Evolutionary conservation across 2,113 vertebrate species (phyloP), one percentile per base, ranked within the genome.

Genomic region (Lophura nycthemera): DNA sequence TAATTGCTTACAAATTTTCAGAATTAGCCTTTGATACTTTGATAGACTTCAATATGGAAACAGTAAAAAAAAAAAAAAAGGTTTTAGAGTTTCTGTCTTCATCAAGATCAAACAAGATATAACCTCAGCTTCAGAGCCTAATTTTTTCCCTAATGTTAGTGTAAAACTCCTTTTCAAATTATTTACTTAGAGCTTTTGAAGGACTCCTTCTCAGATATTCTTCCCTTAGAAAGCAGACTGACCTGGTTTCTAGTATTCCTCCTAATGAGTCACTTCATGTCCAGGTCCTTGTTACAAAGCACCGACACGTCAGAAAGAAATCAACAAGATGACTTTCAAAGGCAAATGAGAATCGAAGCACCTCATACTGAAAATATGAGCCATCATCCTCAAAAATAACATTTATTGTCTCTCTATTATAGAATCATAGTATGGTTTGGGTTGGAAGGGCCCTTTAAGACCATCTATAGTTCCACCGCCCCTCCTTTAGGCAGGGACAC

Each of bases 1-100:
- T 78, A 93, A 94, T 78, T 81, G 73, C 92, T 88, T 86, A 88
- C 61, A 92, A 86, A 93, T 69, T 61, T 75, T 83, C 57, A 75
- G 54, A 92, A 92, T 90, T 86, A 92, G 78, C 56, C 56, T 64
- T 64, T 63, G 71, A 73, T 77, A 32, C 27, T 67, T 52, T 69
- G 52, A 88, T 65, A 89, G 74, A 30, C 32, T 85, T 89, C 64
- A 60, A 60, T 76, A 47, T 24, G 47, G 45, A 88, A 93, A 87
- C 14, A 27, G 21, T 52, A 92, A 83, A 13, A 79, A 77, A 91
- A 88, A 45, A 45, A 45, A 45, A 45, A 48, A 48, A 70, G 29
- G 10, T 11, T 83, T 34, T 4, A 66, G 50, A 92, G 24, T 45
- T 71, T 38, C 72, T 74, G 24, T 47, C 83, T 64, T 57, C 75